phyloP scores from a whole-genome alignment of 2,797 vertebrate genomes.

The Phalloptychus januarius region DNA sequence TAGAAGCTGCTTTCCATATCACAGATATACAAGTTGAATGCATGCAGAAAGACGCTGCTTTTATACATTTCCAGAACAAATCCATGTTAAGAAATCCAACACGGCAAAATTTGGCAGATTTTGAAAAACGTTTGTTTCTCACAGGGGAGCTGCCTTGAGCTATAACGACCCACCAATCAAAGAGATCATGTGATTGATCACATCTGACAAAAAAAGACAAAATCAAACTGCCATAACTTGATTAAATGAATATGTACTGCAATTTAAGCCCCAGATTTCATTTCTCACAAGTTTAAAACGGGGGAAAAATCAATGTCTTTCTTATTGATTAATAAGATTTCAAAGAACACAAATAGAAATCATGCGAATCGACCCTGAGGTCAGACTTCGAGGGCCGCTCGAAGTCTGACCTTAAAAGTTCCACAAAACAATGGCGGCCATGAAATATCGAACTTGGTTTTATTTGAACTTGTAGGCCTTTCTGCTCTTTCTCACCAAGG shows the following conservation, averaged over 20 bases:
- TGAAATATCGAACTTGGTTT: constrained; percentile 72
- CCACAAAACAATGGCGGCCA: constrained; percentile 68
- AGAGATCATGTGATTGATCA: constrained; percentile 6
- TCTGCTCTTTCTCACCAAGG: constrained; percentile 69
- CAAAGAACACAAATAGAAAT: constrained; percentile 39
- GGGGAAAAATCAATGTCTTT: constrained; percentile 35
- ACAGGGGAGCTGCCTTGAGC: background rate
- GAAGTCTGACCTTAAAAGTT: constrained; percentile 75
- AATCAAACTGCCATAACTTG: constrained; percentile 28
- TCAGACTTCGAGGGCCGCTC: constrained; percentile 28
- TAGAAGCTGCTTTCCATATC: no score
- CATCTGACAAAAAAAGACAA: constrained; percentile 20
- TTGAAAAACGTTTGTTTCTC: background rate
- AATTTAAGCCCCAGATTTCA: constrained; percentile 24
- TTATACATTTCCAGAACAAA: background rate
- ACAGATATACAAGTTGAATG: background rate
- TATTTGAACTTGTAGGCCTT: constrained; percentile 54
- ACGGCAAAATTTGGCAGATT: background rate
- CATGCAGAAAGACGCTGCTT: background rate
- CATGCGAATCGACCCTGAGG: constrained; percentile 38
- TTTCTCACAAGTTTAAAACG: constrained; percentile 14
- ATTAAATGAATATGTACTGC: constrained; percentile 29
- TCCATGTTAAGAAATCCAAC: background rate
- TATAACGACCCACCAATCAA: background rate
- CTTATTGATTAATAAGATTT: constrained; percentile 27